Evolutionary conservation across 2,797 vertebrate species (phyloP).

Genomic region (Cyclopterus lumpus): DNA sequence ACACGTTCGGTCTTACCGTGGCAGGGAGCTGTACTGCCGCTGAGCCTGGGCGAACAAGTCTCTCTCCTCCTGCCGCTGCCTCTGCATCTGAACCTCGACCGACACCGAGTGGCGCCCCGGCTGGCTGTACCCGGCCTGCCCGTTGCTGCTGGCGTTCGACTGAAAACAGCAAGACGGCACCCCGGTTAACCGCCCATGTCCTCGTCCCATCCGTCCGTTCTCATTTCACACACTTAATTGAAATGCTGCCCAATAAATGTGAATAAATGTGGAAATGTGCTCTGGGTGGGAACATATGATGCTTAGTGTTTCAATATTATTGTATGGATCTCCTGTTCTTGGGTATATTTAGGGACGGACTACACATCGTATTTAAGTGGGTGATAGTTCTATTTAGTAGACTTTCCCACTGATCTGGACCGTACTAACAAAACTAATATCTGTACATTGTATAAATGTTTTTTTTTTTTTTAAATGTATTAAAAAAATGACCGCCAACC

Average conservation of each 20-base stretch:
- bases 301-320: background rate
- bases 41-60: slow-evolving; percentile 94
- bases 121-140: slow-evolving; percentile 80
- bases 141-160: slow-evolving; percentile 64
- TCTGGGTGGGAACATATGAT: too few species aligned
- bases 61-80: slow-evolving; percentile 91
- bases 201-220: background rate
- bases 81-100: slow-evolving; percentile 93
- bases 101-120: slow-evolving; percentile 95
- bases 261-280: background rate
- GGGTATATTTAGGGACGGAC: background rate
- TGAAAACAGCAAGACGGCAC: slow-evolving; percentile 41
- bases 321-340: background rate
- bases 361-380: background rate
- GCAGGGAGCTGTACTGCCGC: slow-evolving; percentile 95
- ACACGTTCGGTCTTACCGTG: slow-evolving; percentile 80
- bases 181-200: background rate
- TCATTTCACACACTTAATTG: background rate
- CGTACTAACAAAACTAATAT: background rate
- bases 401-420: background rate
- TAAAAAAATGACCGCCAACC: too few species aligned
- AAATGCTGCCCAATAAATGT: background rate
- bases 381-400: background rate
- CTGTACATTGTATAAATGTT: background rate
- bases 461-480: too few species aligned